Conservation (phyloP, 2,113 vertebrate genomes). For the Lonchura striata region DNA sequence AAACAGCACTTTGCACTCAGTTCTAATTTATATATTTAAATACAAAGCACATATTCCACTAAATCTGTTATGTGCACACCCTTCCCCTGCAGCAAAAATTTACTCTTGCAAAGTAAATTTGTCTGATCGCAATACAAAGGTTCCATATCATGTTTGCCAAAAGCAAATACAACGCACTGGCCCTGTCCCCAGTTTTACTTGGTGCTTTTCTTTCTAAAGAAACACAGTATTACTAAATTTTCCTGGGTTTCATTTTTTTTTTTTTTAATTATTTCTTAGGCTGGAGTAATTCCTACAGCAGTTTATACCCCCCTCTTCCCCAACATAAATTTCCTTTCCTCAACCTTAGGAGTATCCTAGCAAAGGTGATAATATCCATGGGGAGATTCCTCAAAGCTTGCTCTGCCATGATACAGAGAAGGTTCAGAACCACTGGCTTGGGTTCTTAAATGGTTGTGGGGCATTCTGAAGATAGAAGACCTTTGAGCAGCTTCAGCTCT, state of each 20-base stretch:
- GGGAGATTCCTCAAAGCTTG: neutral
- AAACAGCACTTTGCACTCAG: neutral
- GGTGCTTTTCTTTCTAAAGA: neutral
- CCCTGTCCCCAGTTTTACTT: neutral
- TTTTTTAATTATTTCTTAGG: neutral
- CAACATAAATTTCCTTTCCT: neutral
- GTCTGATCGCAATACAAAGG: neutral
- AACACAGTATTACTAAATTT: neutral
- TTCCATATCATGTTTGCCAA: neutral
- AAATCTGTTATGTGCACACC: neutral
- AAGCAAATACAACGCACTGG: neutral
- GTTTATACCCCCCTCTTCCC: neutral
- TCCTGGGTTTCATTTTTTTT: neutral
- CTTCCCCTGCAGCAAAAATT: neutral
- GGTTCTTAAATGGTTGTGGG: neutral
- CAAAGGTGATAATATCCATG: neutral
- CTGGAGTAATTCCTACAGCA: neutral
- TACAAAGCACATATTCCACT: neutral
- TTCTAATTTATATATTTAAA: slow-evolving; percentile 37
- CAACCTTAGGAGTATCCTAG: neutral
- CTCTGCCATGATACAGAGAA: neutral
- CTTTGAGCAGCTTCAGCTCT: neutral
- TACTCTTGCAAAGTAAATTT: neutral
- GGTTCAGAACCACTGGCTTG: neutral
- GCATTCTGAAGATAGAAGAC: neutral